These are phyloP conservation scores for Steinernema khuongi DNA, from an alignment of 1,140 invertebrate species.

Conservation along the genomic window DNA sequence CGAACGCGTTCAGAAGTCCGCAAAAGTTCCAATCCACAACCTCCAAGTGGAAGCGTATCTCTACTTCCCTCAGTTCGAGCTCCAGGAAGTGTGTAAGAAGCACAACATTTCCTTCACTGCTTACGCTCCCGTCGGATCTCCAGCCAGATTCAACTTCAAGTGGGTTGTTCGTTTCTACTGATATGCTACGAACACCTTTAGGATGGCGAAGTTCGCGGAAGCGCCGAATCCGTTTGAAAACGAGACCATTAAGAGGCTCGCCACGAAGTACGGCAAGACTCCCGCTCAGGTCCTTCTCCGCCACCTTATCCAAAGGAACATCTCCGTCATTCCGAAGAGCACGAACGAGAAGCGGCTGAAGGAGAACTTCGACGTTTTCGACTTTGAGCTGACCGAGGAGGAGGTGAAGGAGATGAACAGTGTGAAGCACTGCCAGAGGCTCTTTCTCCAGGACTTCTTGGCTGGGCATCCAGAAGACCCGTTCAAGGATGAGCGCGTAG, in stretches of 20 bases:
- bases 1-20: conserved; percentile 27
- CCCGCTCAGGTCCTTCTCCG: conserved; percentile 59
- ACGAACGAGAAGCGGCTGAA: conserved; percentile 47
- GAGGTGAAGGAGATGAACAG: conserved; percentile 39
- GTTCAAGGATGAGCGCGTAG: conserved; percentile 12
- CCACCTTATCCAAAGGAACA: conserved; percentile 53
- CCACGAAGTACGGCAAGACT: conserved; percentile 50
- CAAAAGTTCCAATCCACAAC: conserved; percentile 45
- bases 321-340: conserved; percentile 59
- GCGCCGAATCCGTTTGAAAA: conserved; percentile 37
- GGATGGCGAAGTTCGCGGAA: conserved; percentile 12
- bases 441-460: conserved; percentile 6
- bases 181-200: not conserved
- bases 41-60: conserved; percentile 46
- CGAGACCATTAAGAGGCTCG: conserved; percentile 44
- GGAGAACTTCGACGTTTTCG: conserved; percentile 58
- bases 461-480: conserved; percentile 10
- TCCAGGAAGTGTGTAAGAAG: conserved; percentile 43
- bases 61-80: conserved; percentile 41
- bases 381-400: conserved; percentile 43
- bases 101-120: conserved; percentile 40
- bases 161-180: conserved; percentile 17
- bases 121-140: conserved; percentile 44
- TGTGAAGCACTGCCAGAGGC: not conserved
- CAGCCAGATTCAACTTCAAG: conserved; percentile 32